A percentile compares a stretch with the other conserved stretches of the same genome.
phyloP scores from a whole-genome alignment of 2,797 vertebrate species.

The Scarus forsteni region DNA sequence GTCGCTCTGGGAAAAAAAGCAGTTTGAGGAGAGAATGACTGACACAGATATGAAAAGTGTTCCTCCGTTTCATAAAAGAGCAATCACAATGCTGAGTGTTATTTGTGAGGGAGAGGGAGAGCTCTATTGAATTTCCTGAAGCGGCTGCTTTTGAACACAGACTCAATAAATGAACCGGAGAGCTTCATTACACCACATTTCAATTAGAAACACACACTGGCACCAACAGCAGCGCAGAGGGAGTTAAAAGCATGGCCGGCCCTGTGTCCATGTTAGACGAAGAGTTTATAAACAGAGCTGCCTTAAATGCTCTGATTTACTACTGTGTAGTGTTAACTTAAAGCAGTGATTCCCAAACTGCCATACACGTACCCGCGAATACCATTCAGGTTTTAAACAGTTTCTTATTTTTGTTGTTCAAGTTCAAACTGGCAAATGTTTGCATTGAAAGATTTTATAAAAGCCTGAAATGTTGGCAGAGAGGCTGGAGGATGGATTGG shows the following conservation, averaged over 20 bases:
- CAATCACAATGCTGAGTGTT: constrained; percentile 62
- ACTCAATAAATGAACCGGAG: constrained; percentile 55
- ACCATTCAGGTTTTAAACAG: no score
- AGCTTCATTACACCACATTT: constrained; percentile 45
- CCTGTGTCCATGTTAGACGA: background rate
- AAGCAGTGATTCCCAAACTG: no score
- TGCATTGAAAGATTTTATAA: no score
- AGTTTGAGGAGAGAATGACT: constrained; percentile 52
- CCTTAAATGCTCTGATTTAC: no score
- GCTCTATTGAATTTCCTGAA: constrained; percentile 54
- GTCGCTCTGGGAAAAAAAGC: constrained; percentile 30
- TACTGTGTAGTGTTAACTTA: no score
- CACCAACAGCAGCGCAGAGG: constrained; percentile 6
- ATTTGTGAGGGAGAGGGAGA: constrained; percentile 44
- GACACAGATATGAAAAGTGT: constrained; percentile 53
- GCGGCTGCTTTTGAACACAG: constrained; percentile 44
- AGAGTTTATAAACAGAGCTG: no score
- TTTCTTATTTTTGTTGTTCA: no score
- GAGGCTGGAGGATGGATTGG: no score
- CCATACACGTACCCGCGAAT: no score
- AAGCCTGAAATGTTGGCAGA: no score
- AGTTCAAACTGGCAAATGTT: no score
- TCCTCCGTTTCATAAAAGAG: constrained; percentile 57
- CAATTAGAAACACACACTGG: constrained; percentile 49
- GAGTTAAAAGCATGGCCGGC: background rate